phyloP scores from a whole-genome alignment of 92 coral and sea anemone species.

The Isaurus tuberculatus region DNA sequence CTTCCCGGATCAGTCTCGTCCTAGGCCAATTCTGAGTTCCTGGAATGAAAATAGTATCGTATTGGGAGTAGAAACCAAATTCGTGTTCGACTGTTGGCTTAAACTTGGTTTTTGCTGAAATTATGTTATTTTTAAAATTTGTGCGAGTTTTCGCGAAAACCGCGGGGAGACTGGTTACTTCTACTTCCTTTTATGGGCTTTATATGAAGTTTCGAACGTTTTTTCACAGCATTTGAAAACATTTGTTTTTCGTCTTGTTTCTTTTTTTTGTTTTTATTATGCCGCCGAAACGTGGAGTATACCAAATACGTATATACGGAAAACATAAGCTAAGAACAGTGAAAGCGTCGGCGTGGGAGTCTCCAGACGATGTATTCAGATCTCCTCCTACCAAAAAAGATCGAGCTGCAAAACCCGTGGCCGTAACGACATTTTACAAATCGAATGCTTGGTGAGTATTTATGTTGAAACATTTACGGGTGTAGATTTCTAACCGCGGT shows the following conservation, averaged over 20 bases:
- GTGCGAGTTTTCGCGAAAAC: too few species aligned
- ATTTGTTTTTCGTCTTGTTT: background rate
- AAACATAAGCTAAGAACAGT: conserved; percentile 81
- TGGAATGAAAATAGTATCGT: too few species aligned
- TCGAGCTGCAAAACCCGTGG: conserved; percentile 17
- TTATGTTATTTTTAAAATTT: too few species aligned
- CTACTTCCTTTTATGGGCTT: conserved; percentile 21
- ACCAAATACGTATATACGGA: conserved; percentile 82
- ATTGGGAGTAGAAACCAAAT: too few species aligned
- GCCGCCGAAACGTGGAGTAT: conserved; percentile 64
- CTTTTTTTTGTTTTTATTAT: conserved; percentile 39
- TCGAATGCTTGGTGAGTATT: conserved; percentile 41
- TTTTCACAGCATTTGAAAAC: conserved; percentile 8
- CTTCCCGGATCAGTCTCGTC: too few species aligned
- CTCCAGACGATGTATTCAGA: conserved; percentile 57
- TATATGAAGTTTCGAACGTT: conserved; percentile 37
- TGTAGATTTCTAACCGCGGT: too few species aligned
- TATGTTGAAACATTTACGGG: background rate
- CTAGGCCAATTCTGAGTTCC: too few species aligned
- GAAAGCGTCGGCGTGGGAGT: conserved; percentile 78
- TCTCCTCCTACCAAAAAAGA: conserved; percentile 41
- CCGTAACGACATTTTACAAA: conserved; percentile 50
- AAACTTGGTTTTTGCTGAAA: too few species aligned
- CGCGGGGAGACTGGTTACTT: background rate
- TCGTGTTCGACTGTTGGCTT: too few species aligned